Evolutionary conservation across 2,888 invertebrate species (phyloP).

Genomic region (Drosophila anceps): DNA sequence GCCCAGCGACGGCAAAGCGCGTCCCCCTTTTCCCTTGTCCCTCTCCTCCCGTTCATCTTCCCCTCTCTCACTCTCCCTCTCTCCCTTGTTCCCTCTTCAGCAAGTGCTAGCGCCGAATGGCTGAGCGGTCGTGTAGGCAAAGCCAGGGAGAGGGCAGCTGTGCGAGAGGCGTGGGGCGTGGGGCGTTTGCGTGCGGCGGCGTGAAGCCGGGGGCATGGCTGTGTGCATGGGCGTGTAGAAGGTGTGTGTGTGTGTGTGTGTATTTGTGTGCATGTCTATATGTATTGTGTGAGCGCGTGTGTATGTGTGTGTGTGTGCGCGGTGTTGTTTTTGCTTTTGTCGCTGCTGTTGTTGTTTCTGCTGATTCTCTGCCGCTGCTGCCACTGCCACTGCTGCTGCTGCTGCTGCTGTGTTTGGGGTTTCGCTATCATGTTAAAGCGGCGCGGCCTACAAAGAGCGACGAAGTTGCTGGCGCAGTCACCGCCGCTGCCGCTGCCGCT

Average conservation of each 20-base stretch:
- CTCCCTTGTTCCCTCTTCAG: neutral
- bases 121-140: conserved; percentile 46
- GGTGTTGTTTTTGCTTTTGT: conserved; percentile 14
- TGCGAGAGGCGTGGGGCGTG: conserved; percentile 28
- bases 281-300: conserved; percentile 17
- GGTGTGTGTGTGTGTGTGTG: conserved; percentile 18
- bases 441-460: conserved; percentile 71
- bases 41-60: neutral
- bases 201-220: conserved; percentile 43
- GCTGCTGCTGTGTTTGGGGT: conserved; percentile 46
- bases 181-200: conserved; percentile 62
- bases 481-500: conserved; percentile 44
- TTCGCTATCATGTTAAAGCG: conserved; percentile 54
- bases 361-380: conserved; percentile 34
- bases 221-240: conserved; percentile 50
- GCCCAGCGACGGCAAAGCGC: conserved; percentile 55
- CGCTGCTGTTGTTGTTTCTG: conserved; percentile 27
- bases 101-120: conserved; percentile 55
- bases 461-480: conserved; percentile 49
- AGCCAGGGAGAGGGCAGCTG: conserved; percentile 18
- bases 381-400: conserved; percentile 40
- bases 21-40: conserved; percentile 16
- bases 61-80: neutral
- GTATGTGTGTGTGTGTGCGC: conserved; percentile 10
- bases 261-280: conserved; percentile 16